Conservation (phyloP, 2,888 invertebrate genomes). For the Aleiodes testaceus region DNA sequence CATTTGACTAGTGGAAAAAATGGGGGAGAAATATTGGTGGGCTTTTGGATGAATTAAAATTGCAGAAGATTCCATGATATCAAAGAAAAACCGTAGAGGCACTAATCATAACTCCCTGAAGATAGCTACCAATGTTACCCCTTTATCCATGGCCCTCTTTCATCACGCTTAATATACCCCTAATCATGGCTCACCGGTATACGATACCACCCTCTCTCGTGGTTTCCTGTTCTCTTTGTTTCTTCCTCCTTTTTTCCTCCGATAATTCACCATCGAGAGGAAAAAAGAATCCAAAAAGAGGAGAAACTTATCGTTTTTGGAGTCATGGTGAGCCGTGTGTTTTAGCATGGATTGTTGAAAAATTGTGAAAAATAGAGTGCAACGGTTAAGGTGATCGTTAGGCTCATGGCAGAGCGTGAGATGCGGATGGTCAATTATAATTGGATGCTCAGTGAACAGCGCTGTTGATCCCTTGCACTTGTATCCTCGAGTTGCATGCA, state of each 20-base stretch:
- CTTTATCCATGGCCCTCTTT: slow-evolving; percentile 67
- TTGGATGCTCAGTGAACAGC: slow-evolving; percentile 64
- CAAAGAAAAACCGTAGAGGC: slow-evolving; percentile 20
- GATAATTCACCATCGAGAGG: slow-evolving; percentile 11
- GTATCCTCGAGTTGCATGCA: slow-evolving; percentile 27
- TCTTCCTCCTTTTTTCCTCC: background rate
- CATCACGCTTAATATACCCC: slow-evolving; percentile 69
- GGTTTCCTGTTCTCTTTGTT: background rate
- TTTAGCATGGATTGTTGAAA: slow-evolving; percentile 42
- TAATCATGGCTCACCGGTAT: slow-evolving; percentile 60
- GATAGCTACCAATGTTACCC: slow-evolving; percentile 58
- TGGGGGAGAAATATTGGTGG: slow-evolving; percentile 41
- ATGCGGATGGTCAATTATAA: slow-evolving; percentile 66
- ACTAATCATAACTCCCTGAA: slow-evolving; percentile 40
- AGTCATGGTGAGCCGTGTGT: no score
- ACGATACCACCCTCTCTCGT: slow-evolving; percentile 44
- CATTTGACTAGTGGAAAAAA: slow-evolving; percentile 14
- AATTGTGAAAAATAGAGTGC: slow-evolving; percentile 60
- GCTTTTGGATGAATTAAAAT: slow-evolving; percentile 51
- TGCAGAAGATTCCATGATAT: slow-evolving; percentile 41
- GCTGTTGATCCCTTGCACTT: slow-evolving; percentile 66
- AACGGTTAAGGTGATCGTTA: slow-evolving; percentile 68
- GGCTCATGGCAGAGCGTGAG: slow-evolving; percentile 69
- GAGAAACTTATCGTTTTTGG: no score
- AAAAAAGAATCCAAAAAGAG: background rate